phyloP scores from a whole-genome alignment of 2,888 invertebrate species.

The Stictocephala bisonia region DNA sequence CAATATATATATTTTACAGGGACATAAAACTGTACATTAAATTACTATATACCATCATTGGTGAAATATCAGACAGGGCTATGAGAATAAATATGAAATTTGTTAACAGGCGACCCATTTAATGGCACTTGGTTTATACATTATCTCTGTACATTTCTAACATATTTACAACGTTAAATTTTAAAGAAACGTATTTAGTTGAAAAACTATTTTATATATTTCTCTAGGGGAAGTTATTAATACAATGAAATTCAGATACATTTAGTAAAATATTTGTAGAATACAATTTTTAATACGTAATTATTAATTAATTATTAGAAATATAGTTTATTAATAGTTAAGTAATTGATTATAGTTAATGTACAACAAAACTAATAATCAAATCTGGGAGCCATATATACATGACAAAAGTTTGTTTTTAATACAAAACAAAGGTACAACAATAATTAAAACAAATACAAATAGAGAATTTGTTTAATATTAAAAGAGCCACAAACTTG shows the following conservation, averaged over 20 bases:
- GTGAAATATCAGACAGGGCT: too few relatives aligned
- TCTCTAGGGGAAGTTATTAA: not conserved
- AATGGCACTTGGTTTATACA: constrained; percentile 38
- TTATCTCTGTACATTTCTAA: constrained; percentile 23
- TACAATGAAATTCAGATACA: not conserved
- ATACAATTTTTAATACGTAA: too few relatives aligned
- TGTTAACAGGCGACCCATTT: not conserved
- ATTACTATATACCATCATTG: too few relatives aligned
- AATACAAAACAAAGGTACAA: not conserved
- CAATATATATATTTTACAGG: too few relatives aligned
- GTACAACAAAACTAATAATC: not conserved
- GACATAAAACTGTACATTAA: too few relatives aligned
- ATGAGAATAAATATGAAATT: too few relatives aligned
- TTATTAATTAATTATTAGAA: too few relatives aligned
- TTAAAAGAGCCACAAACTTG: constrained; percentile 14
- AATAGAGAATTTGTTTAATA: constrained; percentile 10
- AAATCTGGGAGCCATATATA: too few relatives aligned
- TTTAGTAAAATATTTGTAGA: too few relatives aligned
- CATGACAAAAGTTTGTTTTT: too few relatives aligned
- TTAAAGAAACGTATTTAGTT: not conserved
- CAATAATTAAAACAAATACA: not conserved
- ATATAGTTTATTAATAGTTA: too few relatives aligned
- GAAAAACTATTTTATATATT: not conserved
- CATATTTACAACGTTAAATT: constrained; percentile 25
- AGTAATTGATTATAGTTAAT: too few relatives aligned